Evolutionary conservation across 2,888 invertebrate species (phyloP), one percentile per base, ranked within the genome.

Genomic region (Stenolophus ochropezus): DNA sequence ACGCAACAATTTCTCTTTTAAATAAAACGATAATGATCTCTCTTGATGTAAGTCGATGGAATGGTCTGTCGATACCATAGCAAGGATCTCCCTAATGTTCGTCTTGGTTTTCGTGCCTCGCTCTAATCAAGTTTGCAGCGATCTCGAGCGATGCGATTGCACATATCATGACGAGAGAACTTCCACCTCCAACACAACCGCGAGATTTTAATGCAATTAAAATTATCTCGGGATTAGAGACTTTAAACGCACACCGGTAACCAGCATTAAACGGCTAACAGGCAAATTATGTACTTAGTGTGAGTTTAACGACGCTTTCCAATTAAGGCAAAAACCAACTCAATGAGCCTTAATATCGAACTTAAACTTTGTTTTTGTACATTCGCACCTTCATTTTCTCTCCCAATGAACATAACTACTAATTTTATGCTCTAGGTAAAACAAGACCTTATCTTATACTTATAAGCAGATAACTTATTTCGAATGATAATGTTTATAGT

Each of bases 121-220:
- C 61, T 61, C 14, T 61, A 61, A 61, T 61, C 61, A 61, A 61
- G 61, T 61, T 61, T 61, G 61, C 25, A 61, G 61, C 61, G 61
- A 61, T 61, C 61, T 23, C 23, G 23, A 61, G 25, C 23, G 61
- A 61, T 61, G 25, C 61, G 61, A 61, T 27, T 61, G 61, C 61
- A 61, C 61, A 61, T 61, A 61, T 61, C 61, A 61, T 61, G 25
- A 61, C 58, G 58, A 58, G 61, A 61, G 25, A 61, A 61, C 61
- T 61, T 27, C 61, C 61, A 25, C 61, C 56, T 56, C 56, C 21
- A 20, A 18, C 8, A 6, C 61, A 61, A 61, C 61, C 61, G 61
- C 23, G 33, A 23, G 61, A 61, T 61, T 61, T 61, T 61, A 61
- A 61, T 61, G 61, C 61, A 61, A 61, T 61, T 61, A 61, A 61